phyloP scores from a whole-genome alignment of 2,888 invertebrate genomes.

The Eupithecia subumbrata region DNA sequence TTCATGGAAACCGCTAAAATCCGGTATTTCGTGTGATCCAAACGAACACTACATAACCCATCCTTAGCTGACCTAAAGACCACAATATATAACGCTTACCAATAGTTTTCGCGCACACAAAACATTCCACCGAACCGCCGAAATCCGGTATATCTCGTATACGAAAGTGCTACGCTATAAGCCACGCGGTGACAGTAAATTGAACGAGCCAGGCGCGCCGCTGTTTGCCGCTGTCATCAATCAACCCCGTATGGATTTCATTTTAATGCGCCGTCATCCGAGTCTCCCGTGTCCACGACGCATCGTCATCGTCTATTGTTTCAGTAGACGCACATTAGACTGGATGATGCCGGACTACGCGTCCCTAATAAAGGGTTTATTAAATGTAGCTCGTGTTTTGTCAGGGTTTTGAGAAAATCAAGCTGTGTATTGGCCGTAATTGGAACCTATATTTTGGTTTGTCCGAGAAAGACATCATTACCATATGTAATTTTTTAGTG shows the following conservation, averaged over 20 bases:
- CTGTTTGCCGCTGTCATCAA: conserved; percentile 80
- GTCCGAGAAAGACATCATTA: neutral
- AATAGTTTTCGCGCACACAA: neutral
- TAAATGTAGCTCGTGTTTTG: neutral
- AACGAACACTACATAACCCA: no score
- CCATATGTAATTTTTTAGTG: no score
- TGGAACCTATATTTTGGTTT: neutral
- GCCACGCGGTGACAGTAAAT: conserved; percentile 67
- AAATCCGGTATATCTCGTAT: conserved; percentile 15
- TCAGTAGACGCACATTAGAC: conserved; percentile 41
- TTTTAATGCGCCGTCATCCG: conserved; percentile 82
- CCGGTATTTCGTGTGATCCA: no score
- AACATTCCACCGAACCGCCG: conserved; percentile 15
- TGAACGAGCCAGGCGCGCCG: conserved; percentile 76
- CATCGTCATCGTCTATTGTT: conserved; percentile 64
- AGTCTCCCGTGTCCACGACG: conserved; percentile 73
- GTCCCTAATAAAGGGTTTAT: neutral
- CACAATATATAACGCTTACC: no score
- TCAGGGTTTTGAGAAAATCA: neutral
- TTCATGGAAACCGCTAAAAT: no score
- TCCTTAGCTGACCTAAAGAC: no score
- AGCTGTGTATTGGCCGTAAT: neutral
- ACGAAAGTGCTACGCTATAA: conserved; percentile 18
- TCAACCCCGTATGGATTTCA: conserved; percentile 81
- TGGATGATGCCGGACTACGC: conserved; percentile 20